phyloP scores from a whole-genome alignment of 2,113 vertebrate species.

The Bambusicola thoracicus region DNA sequence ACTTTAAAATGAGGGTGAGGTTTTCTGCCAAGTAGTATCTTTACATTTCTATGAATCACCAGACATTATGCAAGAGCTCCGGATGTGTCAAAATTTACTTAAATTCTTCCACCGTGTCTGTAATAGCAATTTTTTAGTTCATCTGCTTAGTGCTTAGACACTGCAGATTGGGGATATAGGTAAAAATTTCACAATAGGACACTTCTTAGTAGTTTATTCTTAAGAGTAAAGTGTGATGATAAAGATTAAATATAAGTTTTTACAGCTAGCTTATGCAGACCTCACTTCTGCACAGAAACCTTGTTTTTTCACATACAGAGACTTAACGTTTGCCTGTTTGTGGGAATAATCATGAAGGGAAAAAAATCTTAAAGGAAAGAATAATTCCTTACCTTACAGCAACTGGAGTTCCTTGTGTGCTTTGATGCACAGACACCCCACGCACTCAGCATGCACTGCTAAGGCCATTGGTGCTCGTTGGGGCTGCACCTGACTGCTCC shows the following conservation, averaged over 20 bases:
- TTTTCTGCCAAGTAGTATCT: not conserved
- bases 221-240: not conserved
- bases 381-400: constrained; percentile 35
- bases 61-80: not conserved
- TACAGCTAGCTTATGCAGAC: not conserved
- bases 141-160: not conserved
- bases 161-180: not conserved
- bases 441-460: not conserved
- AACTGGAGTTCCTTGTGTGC: not conserved
- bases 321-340: not conserved
- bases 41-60: not conserved
- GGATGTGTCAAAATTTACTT: not conserved
- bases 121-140: not conserved
- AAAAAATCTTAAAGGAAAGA: not conserved
- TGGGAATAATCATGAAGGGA: not conserved
- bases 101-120: not conserved
- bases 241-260: not conserved
- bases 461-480: not conserved
- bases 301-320: not conserved
- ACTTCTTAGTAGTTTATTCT: not conserved
- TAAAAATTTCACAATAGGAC: not conserved
- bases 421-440: constrained; percentile 20
- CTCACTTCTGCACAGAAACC: not conserved
- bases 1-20: not conserved
- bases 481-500: not conserved